Evolutionary conservation across 1,140 invertebrate genomes (phyloP).

Genomic region (Muscidifurax raptorellus): DNA sequence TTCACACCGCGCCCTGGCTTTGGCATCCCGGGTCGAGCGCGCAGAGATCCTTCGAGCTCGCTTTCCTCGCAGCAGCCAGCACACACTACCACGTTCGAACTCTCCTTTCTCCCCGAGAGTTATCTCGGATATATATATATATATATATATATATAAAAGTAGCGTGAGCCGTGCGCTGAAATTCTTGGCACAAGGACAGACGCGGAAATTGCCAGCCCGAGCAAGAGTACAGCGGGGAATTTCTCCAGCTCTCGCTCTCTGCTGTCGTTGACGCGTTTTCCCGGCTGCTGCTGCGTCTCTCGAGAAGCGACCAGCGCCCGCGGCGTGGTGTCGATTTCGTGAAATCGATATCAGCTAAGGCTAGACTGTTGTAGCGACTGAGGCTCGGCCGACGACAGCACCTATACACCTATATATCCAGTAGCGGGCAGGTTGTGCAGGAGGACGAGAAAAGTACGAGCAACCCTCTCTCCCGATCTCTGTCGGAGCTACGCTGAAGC

Average conservation of each 20-base stretch:
- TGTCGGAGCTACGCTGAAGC: not conserved
- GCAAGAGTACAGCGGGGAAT: not conserved
- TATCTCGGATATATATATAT: no score
- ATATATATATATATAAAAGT: constrained; percentile 15
- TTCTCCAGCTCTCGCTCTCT: not conserved
- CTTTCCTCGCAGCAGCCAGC: not conserved
- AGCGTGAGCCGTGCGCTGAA: constrained; percentile 26
- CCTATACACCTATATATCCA: no score
- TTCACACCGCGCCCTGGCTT: not conserved
- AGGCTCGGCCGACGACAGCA: no score
- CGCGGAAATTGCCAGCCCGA: constrained; percentile 52
- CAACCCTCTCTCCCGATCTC: no score
- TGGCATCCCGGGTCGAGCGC: not conserved
- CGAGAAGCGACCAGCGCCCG: not conserved
- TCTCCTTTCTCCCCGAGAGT: not conserved
- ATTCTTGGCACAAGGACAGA: constrained; percentile 55
- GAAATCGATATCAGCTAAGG: constrained; percentile 5
- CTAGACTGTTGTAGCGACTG: not conserved
- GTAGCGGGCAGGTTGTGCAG: no score
- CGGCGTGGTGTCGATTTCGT: not conserved
- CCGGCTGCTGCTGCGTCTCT: not conserved
- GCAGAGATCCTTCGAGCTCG: not conserved
- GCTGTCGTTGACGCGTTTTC: not conserved
- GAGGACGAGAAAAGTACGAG: not conserved
- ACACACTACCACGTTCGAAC: not conserved